A percentile compares a stretch with the other conserved stretches of the same genome.
Evolutionary conservation across 1,140 invertebrate species (phyloP).

Genomic region (Cyphomyrmex costatus): DNA sequence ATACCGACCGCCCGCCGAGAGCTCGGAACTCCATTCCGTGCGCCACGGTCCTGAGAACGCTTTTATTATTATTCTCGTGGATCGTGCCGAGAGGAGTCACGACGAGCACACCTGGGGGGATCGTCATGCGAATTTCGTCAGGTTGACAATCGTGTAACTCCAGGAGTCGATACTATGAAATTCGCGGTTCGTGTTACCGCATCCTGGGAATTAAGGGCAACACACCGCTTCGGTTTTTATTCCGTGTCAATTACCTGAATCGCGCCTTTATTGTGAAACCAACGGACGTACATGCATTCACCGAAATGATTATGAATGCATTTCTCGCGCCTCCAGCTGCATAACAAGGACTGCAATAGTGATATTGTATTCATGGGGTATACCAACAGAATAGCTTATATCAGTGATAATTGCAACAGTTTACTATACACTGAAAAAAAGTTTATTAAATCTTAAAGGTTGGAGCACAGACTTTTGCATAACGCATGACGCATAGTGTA

Average conservation of each 20-base stretch:
- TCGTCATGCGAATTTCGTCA: conserved; percentile 71
- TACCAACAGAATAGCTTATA: neutral
- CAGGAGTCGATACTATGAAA: conserved; percentile 31
- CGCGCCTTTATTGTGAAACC: conserved; percentile 11
- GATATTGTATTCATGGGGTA: conserved; percentile 25
- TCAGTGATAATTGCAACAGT: neutral
- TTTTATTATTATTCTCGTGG: conserved; percentile 72
- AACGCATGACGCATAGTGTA: too few relatives aligned
- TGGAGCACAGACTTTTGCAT: too few relatives aligned
- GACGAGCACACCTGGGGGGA: conserved; percentile 64
- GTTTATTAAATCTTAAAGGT: too few relatives aligned
- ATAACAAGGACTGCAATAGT: neutral
- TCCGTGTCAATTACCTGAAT: conserved; percentile 36
- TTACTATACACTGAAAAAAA: neutral
- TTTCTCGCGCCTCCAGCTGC: conserved; percentile 18
- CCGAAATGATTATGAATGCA: conserved; percentile 14
- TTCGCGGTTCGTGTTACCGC: conserved; percentile 20
- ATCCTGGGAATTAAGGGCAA: neutral
- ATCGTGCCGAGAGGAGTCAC: conserved; percentile 57
- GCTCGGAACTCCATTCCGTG: conserved; percentile 62
- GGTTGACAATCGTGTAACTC: conserved; percentile 55
- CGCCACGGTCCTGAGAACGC: conserved; percentile 50
- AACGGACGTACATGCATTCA: neutral
- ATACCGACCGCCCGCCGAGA: conserved; percentile 71
- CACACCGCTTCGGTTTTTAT: conserved; percentile 26